These are phyloP conservation scores for Drosophila malerkotliana DNA, from an alignment of 1,140 invertebrate genomes.

Conservation along the genomic window DNA sequence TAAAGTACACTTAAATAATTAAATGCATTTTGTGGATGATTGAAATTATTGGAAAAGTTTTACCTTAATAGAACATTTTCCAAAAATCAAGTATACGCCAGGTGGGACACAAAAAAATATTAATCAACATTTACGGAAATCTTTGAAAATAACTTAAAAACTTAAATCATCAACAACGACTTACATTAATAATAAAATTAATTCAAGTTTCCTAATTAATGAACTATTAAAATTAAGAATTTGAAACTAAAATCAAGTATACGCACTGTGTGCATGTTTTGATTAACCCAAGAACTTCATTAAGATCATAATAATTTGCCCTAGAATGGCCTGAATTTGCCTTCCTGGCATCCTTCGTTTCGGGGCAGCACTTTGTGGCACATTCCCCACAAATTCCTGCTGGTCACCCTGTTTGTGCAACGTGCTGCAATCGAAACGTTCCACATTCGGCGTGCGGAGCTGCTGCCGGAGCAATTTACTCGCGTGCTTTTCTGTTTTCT, in stretches of 20 bases:
- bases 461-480: slow-evolving; percentile 69
- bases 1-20: too few relatives aligned
- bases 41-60: too few relatives aligned
- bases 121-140: too few relatives aligned
- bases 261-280: background rate
- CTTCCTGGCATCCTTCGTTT: background rate
- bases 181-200: too few relatives aligned
- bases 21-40: too few relatives aligned
- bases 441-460: slow-evolving; percentile 62
- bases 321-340: background rate
- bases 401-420: slow-evolving; percentile 38
- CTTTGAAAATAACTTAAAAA: too few relatives aligned
- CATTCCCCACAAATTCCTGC: background rate
- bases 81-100: too few relatives aligned
- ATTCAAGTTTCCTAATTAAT: too few relatives aligned
- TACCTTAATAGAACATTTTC: too few relatives aligned
- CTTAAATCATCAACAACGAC: too few relatives aligned
- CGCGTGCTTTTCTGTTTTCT: slow-evolving; percentile 34
- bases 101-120: too few relatives aligned
- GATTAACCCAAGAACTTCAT: background rate
- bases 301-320: background rate
- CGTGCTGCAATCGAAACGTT: slow-evolving; percentile 41
- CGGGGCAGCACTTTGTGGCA: background rate
- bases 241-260: background rate
- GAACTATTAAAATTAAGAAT: too few relatives aligned